A percentile compares a stretch with the other conserved stretches of the same genome.
Conservation (phyloP, 2,888 invertebrate genomes). For the Pheosia gnoma region DNA sequence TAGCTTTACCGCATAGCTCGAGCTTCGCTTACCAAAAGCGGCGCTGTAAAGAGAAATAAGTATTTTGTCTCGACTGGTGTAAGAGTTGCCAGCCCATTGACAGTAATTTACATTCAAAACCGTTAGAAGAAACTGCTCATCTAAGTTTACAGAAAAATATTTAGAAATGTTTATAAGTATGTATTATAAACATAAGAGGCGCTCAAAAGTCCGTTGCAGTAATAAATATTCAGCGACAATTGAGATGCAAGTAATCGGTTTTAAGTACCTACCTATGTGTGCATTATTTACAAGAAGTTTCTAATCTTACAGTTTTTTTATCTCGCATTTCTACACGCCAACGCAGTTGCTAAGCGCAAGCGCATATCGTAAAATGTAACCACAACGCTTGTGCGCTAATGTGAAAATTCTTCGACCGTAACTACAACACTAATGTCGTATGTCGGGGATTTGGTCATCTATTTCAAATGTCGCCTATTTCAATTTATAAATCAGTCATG, state of each 20-base stretch:
- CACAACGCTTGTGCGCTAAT: neutral
- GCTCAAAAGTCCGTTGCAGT: neutral
- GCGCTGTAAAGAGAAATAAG: neutral
- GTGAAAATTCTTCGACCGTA: conserved; percentile 1
- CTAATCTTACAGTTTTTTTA: conserved; percentile 6
- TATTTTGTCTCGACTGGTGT: neutral
- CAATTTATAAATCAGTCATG: no score
- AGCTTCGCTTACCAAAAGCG: neutral
- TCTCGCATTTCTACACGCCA: conserved; percentile 7
- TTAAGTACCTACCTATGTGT: neutral
- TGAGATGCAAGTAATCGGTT: conserved; percentile 1
- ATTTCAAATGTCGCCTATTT: no score
- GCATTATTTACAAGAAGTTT: conserved; percentile 6
- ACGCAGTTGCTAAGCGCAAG: conserved; percentile 3
- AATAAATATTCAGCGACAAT: neutral
- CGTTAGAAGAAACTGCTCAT: neutral
- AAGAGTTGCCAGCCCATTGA: neutral
- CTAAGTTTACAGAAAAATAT: neutral
- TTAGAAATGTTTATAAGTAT: neutral
- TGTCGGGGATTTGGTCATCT: no score
- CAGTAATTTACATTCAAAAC: neutral
- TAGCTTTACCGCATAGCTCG: neutral
- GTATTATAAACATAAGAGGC: neutral
- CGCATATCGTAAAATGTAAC: conserved; percentile 1
- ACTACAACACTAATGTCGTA: neutral